These are phyloP conservation scores for Melanotus villosus DNA, from an alignment of 2,888 invertebrate genomes.

Conservation along the genomic window DNA sequence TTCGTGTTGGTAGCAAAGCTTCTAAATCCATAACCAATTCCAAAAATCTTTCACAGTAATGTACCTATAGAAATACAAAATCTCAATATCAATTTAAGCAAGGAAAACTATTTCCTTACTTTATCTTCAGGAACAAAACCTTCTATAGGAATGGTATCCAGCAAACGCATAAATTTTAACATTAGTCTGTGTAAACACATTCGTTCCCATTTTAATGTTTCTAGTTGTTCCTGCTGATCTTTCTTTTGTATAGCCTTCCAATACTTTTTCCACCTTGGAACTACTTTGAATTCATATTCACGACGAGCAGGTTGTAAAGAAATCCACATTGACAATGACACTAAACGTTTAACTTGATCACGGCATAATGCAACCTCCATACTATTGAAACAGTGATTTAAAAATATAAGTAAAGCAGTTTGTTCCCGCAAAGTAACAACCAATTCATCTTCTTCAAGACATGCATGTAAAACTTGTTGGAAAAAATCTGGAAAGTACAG, in stretches of 20 bases:
- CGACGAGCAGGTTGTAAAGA: slow-evolving; percentile 87
- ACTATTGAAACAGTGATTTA: slow-evolving; percentile 97
- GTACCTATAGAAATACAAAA: slow-evolving; percentile 69
- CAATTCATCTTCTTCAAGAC: slow-evolving; percentile 76
- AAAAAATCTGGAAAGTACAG: slow-evolving; percentile 87
- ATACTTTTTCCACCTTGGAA: slow-evolving; percentile 92
- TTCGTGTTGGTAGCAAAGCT: slow-evolving; percentile 92
- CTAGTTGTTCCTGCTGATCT: slow-evolving; percentile 79
- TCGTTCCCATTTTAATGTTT: slow-evolving; percentile 87
- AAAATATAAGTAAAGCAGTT: slow-evolving; percentile 89
- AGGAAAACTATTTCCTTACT: slow-evolving; percentile 62
- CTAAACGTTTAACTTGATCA: slow-evolving; percentile 89
- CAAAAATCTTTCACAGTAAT: slow-evolving; percentile 95
- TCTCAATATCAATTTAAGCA: background rate
- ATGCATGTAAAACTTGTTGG: slow-evolving; percentile 83
- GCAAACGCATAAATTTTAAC: slow-evolving; percentile 86
- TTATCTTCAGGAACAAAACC: slow-evolving; percentile 74
- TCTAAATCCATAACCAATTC: slow-evolving; percentile 97
- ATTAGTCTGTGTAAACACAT: slow-evolving; percentile 89
- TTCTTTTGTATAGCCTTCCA: slow-evolving; percentile 93
- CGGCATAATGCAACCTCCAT: slow-evolving; percentile 96
- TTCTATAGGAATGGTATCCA: slow-evolving; percentile 81
- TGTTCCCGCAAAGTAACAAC: slow-evolving; percentile 79
- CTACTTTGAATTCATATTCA: slow-evolving; percentile 87
- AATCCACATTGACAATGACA: slow-evolving; percentile 95